Conservation (phyloP, 2,797 vertebrate species). For the Malurus leucopterus region DNA sequence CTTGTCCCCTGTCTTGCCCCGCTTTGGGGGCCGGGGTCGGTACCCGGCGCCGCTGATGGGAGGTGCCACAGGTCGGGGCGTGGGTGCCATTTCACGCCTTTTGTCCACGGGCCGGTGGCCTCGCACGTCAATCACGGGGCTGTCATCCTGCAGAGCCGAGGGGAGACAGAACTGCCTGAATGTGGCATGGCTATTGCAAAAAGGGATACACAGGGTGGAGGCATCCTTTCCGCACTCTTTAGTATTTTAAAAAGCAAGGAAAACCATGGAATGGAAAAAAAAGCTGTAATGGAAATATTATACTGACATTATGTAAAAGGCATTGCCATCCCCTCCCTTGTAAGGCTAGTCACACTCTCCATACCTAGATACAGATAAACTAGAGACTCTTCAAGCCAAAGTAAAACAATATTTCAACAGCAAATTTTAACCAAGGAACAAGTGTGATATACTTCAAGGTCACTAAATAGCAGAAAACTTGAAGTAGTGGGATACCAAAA, state of each 20-base stretch:
- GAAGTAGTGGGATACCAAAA: background rate
- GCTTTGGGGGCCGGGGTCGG: slow-evolving; percentile 65
- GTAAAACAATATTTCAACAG: background rate
- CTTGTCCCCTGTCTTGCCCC: rapidly evolving
- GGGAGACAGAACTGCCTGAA: background rate
- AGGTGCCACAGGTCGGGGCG: slow-evolving; percentile 53
- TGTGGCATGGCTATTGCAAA: background rate
- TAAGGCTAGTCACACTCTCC: background rate
- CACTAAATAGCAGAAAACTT: background rate
- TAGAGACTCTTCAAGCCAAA: background rate
- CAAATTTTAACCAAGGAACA: background rate
- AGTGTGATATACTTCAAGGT: background rate
- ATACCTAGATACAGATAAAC: background rate
- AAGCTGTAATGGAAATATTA: background rate
- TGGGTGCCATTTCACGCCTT: slow-evolving; percentile 26
- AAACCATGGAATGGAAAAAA: background rate
- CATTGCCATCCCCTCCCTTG: background rate
- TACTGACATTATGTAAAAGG: background rate
- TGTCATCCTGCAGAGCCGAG: background rate
- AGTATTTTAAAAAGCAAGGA: background rate
- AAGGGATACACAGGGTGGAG: rapidly evolving
- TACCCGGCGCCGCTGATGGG: slow-evolving; percentile 67
- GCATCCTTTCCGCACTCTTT: rapidly evolving
- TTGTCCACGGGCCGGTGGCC: slow-evolving; percentile 76
- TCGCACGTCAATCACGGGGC: background rate